Evolutionary conservation across 2,797 vertebrate genomes (phyloP), one percentile per base, ranked within the genome.

Genomic region (Natrix natrix): DNA sequence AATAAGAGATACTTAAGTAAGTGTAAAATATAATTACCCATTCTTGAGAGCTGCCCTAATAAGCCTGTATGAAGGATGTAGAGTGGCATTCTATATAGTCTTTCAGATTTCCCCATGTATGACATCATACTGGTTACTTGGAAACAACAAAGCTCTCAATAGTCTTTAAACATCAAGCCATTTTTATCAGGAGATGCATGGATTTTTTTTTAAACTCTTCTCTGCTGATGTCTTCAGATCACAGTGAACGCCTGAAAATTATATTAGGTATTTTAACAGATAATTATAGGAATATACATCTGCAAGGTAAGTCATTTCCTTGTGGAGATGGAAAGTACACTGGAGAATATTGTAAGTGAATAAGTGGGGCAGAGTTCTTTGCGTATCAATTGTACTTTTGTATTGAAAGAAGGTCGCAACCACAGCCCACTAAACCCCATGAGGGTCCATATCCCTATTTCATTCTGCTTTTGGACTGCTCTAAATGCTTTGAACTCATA

Each of bases 261-360:
- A 94, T 83, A 92, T 69, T 88, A 93, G 86, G 66, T 32, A 57
- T 94, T 94, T 89, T 86, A 94, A 93, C 92, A 78, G 43, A 90
- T 61, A 87, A 59, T n/a, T 74, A 54, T 14, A 92, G 87, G 93
- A 37, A 56, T 43, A 52, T 94, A 93, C 56, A 88, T 94, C 24
- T 32, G 89, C 17, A 93, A 95, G 91, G 89, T 95, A 96, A 93
- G 52, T 20, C 57, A n/a, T 94, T 91, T 52, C 16, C 20, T 74
- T 63, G 90, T 89, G 91, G 52, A 74, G 60, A 66, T 87, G 52
- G 48, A 43, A 48, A 78, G 59, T n/a, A 22, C 22, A 89, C 56
- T 83, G 37, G 32, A 88, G n/a, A 59, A 54, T 16, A 54, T 32
- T 26, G 55, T 28, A 14, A 90, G 86, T 63, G 10, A 48, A 61